These are phyloP conservation scores for Todus mexicanus DNA, from an alignment of 2,797 vertebrate genomes.

Conservation along the genomic window DNA sequence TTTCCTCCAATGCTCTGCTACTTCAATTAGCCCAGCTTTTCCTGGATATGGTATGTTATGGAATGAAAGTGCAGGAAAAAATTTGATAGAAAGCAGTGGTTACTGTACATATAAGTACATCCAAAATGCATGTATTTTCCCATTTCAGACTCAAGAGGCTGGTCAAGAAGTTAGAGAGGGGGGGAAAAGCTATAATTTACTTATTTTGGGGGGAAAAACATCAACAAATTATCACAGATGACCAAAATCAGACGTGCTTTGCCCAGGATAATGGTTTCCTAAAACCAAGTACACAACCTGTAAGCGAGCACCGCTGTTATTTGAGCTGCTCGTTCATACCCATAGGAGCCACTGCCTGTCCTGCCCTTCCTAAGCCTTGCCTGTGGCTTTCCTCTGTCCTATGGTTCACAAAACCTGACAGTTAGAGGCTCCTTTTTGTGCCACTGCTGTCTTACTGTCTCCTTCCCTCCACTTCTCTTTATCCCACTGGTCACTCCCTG, in stretches of 20 bases:
- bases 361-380: neutral
- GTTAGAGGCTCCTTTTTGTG: neutral
- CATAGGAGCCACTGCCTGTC: neutral
- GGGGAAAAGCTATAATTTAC: neutral
- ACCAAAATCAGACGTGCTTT: neutral
- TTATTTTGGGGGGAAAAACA: neutral
- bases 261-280: neutral
- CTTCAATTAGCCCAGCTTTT: conserved; percentile 14
- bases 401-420: neutral
- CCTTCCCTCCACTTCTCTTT: neutral
- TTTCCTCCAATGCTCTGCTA: conserved; percentile 34
- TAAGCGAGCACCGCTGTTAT: neutral
- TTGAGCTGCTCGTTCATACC: neutral
- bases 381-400: neutral
- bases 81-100: conserved; percentile 13
- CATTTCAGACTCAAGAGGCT: conserved; percentile 30
- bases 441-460: neutral
- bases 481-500: fast-evolving
- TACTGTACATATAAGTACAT: neutral
- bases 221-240: conserved; percentile 33
- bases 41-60: neutral
- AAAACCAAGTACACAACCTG: fast-evolving
- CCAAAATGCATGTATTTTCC: conserved; percentile 38
- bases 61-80: neutral
- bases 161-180: neutral